Percentiles rank a stretch among this genome's conserved stretches.
Conservation (phyloP, 2,888 invertebrate species). For the Nasonia oneida region DNA sequence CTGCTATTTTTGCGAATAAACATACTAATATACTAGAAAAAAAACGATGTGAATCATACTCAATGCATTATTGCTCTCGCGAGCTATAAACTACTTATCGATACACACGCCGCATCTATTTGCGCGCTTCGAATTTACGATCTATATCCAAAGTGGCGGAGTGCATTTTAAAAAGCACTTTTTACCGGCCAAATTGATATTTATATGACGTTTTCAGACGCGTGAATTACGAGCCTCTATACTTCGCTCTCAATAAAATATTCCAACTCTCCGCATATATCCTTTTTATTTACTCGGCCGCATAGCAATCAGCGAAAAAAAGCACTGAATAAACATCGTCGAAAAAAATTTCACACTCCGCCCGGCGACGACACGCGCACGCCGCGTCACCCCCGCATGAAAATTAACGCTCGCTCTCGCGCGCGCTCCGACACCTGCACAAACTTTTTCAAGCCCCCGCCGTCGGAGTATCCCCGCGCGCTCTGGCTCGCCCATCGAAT, state of each 20-base stretch:
- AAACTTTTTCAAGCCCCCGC: background rate
- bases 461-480: background rate
- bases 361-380: background rate
- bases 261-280: background rate
- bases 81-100: background rate
- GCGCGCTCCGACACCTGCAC: background rate
- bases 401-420: background rate
- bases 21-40: no score
- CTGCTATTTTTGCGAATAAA: no score
- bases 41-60: background rate
- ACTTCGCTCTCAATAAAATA: slow-evolving; percentile 5
- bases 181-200: slow-evolving; percentile 36
- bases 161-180: slow-evolving; percentile 23
- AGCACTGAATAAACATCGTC: background rate
- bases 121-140: background rate
- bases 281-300: background rate
- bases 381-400: background rate
- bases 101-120: background rate
- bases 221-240: slow-evolving; percentile 19
- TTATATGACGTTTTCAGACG: slow-evolving; percentile 9
- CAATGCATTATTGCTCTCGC: background rate
- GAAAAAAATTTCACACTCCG: background rate
- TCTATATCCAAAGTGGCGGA: background rate
- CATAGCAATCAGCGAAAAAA: background rate
- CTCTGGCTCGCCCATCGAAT: slow-evolving; percentile 2